Conservation (phyloP, 2,797 vertebrate species). For the Trematomus bernacchii region DNA sequence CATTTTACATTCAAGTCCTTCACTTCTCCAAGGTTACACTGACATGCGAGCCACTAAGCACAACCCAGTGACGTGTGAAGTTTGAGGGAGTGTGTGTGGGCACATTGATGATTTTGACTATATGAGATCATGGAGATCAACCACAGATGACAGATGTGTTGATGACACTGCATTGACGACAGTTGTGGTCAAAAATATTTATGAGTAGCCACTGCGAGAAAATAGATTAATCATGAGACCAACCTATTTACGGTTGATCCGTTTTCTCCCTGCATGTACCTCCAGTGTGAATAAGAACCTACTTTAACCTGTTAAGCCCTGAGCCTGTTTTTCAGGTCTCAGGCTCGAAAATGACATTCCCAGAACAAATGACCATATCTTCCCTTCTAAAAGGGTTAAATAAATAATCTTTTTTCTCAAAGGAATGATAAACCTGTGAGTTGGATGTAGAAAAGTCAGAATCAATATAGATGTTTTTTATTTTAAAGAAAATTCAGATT, state of each 20-base stretch:
- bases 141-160: conserved; percentile 11
- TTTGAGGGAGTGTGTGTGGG: not conserved
- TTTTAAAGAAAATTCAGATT: too few relatives aligned
- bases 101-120: not conserved
- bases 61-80: not conserved
- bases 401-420: too few relatives aligned
- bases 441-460: too few relatives aligned
- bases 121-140: conserved; percentile 33
- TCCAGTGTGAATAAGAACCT: not conserved
- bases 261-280: not conserved
- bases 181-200: conserved; percentile 19
- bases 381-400: too few relatives aligned
- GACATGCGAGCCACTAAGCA: conserved; percentile 20
- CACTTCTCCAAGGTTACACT: conserved; percentile 46
- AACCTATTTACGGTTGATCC: not conserved
- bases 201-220: conserved; percentile 4
- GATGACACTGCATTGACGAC: conserved; percentile 14
- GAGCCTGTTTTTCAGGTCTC: too few relatives aligned
- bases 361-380: too few relatives aligned
- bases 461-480: too few relatives aligned
- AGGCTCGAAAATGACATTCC: too few relatives aligned
- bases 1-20: conserved; percentile 43
- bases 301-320: too few relatives aligned
- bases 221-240: not conserved
- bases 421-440: too few relatives aligned